Conservation (phyloP, 2,888 invertebrate genomes). For the Tridacna crocea region DNA sequence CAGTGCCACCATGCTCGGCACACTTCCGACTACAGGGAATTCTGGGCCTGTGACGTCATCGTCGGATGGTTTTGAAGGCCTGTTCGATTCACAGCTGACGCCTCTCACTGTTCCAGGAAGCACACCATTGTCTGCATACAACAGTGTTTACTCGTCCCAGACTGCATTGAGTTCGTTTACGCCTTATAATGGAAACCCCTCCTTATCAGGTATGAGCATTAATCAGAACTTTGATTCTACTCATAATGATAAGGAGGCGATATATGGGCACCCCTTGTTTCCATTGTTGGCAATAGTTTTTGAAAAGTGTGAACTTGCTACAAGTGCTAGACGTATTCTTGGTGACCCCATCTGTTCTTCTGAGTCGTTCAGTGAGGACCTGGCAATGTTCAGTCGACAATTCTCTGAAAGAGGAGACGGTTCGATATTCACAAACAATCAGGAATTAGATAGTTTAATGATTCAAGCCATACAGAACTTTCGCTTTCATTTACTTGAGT, state of each 20-base stretch:
- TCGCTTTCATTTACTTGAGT: constrained; percentile 63
- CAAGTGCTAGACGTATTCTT: constrained; percentile 55
- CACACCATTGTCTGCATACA: constrained; percentile 27
- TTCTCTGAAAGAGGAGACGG: constrained; percentile 53
- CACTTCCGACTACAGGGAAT: constrained; percentile 31
- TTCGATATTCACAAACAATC: constrained; percentile 62
- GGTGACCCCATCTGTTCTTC: constrained; percentile 63
- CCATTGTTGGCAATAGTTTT: constrained; percentile 61
- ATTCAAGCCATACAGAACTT: constrained; percentile 64
- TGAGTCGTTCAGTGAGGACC: constrained; percentile 61
- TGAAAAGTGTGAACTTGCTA: constrained; percentile 65
- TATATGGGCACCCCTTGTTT: constrained; percentile 61
- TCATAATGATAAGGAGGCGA: constrained; percentile 53
- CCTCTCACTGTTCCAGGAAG: constrained; percentile 40
- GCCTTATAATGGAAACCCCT: constrained; percentile 31
- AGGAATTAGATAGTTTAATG: constrained; percentile 61
- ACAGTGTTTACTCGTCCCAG: constrained; percentile 31
- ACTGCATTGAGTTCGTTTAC: constrained; percentile 42
- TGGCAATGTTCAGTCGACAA: constrained; percentile 58
- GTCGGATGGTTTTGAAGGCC: constrained; percentile 43
- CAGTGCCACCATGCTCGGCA: constrained; percentile 40
- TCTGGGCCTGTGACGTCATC: constrained; percentile 25
- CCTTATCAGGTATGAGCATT: constrained; percentile 57
- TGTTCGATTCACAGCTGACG: constrained; percentile 50
- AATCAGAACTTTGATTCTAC: constrained; percentile 49